These are phyloP conservation scores for Cephus nigrinus DNA, from an alignment of 2,888 invertebrate species.

Conservation along the genomic window DNA sequence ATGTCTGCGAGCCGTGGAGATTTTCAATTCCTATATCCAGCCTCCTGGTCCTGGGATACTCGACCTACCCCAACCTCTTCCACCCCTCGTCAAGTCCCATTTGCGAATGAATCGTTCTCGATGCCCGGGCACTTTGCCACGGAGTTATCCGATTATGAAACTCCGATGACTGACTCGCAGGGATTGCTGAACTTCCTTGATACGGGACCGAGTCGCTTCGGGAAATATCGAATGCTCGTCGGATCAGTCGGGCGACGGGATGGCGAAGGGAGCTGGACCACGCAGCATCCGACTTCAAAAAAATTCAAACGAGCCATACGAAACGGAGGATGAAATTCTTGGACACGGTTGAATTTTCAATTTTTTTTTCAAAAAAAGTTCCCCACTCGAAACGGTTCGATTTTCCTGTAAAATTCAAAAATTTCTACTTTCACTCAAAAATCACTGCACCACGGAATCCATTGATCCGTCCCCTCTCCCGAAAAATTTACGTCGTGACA, in stretches of 20 bases:
- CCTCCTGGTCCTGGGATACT: neutral
- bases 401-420: neutral
- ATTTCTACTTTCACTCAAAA: neutral
- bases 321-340: neutral
- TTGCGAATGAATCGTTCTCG: neutral
- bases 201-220: neutral
- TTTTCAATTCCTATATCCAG: neutral
- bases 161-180: neutral
- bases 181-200: neutral
- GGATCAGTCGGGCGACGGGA: neutral
- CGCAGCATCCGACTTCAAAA: neutral
- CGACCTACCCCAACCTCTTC: no score
- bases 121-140: neutral
- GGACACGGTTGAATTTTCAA: neutral
- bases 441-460: neutral
- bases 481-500: neutral
- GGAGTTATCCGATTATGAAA: neutral
- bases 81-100: neutral
- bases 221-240: neutral
- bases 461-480: neutral
- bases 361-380: neutral
- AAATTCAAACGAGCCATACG: neutral
- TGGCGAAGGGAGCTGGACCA: neutral
- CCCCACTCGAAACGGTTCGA: neutral
- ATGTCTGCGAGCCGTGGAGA: neutral